A percentile compares a stretch with the other conserved stretches of the same genome.
Conservation (phyloP, 2,797 vertebrate genomes). For the Alouatta caraya region DNA sequence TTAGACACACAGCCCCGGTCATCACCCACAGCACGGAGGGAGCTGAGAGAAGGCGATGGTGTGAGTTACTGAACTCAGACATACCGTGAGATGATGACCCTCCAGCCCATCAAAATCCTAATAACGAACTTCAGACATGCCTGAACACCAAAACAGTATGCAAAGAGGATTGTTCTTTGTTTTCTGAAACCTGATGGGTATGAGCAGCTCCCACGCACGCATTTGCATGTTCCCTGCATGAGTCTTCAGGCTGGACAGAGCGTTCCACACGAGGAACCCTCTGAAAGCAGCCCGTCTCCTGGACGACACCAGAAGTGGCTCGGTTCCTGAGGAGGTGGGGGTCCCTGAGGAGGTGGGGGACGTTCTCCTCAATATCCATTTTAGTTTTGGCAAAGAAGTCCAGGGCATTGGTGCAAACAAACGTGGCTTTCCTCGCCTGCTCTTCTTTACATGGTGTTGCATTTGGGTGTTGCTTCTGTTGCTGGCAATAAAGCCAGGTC, state of each 20-base stretch:
- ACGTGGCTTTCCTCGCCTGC: background rate
- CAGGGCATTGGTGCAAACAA: no score
- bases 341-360: no score
- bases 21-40: background rate
- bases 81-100: fast-evolving
- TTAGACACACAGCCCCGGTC: background rate
- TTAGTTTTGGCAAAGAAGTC: background rate
- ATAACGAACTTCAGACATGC: background rate
- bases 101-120: fast-evolving
- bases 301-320: no score
- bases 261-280: background rate
- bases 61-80: background rate
- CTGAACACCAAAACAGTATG: fast-evolving
- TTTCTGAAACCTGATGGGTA: fast-evolving
- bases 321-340: no score
- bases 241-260: no score
- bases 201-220: background rate
- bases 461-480: background rate
- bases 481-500: background rate
- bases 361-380: background rate
- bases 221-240: fast-evolving
- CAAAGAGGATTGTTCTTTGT: background rate
- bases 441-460: background rate
- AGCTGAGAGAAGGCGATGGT: background rate
- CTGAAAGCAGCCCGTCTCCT: background rate